Conservation (phyloP, 2,113 vertebrate species). For the Ceyx margarethae region DNA sequence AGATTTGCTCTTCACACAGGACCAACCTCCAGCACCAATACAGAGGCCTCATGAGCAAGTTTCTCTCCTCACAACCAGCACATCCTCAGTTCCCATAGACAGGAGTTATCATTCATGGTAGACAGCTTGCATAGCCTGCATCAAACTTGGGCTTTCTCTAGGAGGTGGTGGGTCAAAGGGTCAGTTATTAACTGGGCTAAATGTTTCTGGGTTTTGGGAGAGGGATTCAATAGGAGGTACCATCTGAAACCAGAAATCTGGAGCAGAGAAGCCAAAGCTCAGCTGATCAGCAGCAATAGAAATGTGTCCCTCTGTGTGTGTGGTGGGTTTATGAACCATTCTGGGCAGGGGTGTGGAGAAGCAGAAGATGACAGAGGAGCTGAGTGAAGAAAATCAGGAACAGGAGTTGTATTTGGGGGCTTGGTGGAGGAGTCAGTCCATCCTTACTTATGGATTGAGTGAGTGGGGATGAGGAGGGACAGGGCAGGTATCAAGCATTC, state of each 20-base stretch:
- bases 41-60: neutral
- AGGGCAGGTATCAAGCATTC: neutral
- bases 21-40: neutral
- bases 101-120: neutral
- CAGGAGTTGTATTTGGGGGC: neutral
- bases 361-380: neutral
- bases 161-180: neutral
- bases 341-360: neutral
- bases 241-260: neutral
- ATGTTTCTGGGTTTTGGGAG: neutral
- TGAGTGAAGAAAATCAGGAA: neutral
- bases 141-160: neutral
- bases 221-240: neutral
- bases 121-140: neutral
- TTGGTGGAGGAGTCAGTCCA: neutral
- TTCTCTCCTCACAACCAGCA: neutral
- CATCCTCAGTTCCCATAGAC: rapidly evolving
- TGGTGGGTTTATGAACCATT: neutral
- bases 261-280: neutral
- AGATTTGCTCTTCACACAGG: neutral
- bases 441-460: neutral
- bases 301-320: rapidly evolving
- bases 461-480: neutral
- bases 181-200: neutral
- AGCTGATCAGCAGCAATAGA: neutral